Base-by-base conservation (phyloP, 2,797 vertebrate species). In the Typhlichthys eigenmanni region DNA sequence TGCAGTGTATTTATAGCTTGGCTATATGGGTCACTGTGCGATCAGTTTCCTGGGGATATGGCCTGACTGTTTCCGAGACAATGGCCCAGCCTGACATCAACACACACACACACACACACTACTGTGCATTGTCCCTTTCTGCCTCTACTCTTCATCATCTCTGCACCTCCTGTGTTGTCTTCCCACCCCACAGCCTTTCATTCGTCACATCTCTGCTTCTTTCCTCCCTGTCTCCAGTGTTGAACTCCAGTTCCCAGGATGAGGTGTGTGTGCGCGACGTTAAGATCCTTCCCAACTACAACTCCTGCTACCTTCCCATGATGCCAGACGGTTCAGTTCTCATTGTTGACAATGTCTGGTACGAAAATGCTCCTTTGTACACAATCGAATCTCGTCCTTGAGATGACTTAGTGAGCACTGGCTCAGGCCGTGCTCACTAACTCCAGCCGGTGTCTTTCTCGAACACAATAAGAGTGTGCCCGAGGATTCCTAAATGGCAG, bases 321-420 rank as follows among this genome's bases (percentile, higher is more conserved):
- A 96, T 97, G 95, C 95, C 95, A 0, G 95, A 97, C 0, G 95
- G 95, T 48, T 96, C 95, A 0, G 95, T 96, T 12, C 89, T 96
- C 68, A 88, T 96, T 13, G 94, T 96, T 0, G 95, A 96, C 68
- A 94, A 94, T 5, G 93, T 96, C 65, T 95, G 95, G 95, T 96
- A 82, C 85, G 91, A 54, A n/a, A 7, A 5, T 51, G 13, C 17
- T 19, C 14, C 19, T 47, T 55, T n/a, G n/a, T 55, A 32, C 5
- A 55, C 2, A 12, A 4, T 19, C 19, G 2, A 19, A 19, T 19
- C 2, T 19, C 19, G 2, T 1, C 19, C 19, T 19, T 19, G 19
- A 19, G 19, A 19, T 19, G 19, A 19, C 2, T 19, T 19, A 2
- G 19, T 19, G 19, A 19, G 19, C 2, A 19, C 19, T 19, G 19